These are phyloP conservation scores for Falco rusticolus DNA, from an alignment of 2,797 vertebrate genomes.

Conservation along the genomic window DNA sequence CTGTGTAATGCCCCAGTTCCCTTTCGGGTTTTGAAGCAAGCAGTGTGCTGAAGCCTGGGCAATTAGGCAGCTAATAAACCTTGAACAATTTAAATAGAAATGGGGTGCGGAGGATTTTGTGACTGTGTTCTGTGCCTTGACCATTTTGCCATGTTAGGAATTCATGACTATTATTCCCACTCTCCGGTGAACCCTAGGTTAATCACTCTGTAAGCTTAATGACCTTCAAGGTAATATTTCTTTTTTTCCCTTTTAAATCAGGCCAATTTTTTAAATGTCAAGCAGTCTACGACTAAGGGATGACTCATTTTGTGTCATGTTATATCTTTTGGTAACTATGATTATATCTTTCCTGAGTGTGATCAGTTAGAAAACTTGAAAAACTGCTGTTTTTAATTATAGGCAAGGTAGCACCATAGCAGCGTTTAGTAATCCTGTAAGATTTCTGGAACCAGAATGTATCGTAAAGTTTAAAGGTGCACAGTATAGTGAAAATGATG, in stretches of 20 bases:
- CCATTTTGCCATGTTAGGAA: constrained; percentile 24
- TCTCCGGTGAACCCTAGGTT: constrained; percentile 22
- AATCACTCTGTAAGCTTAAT: constrained; percentile 26
- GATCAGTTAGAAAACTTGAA: neutral
- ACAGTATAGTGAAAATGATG: neutral
- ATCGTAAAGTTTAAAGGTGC: neutral
- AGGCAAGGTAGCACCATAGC: neutral
- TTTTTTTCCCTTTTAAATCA: neutral
- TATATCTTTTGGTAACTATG: neutral
- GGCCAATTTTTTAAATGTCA: constrained; percentile 55
- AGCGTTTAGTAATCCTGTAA: neutral
- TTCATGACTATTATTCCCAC: constrained; percentile 4
- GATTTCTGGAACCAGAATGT: neutral
- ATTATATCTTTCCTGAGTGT: constrained; percentile 1
- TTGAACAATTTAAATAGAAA: constrained; percentile 9
- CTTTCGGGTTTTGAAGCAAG: neutral
- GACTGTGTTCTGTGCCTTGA: neutral
- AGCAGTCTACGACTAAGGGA: neutral
- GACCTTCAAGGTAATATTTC: constrained; percentile 46
- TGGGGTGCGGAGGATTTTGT: neutral
- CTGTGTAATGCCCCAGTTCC: neutral
- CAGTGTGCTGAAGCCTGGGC: neutral
- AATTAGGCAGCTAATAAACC: neutral
- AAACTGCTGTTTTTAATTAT: neutral
- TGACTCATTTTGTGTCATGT: constrained; percentile 18